These are phyloP conservation scores for Parazoanthus atlanticus DNA, from an alignment of 92 coral and sea anemone genomes.

Conservation along the genomic window DNA sequence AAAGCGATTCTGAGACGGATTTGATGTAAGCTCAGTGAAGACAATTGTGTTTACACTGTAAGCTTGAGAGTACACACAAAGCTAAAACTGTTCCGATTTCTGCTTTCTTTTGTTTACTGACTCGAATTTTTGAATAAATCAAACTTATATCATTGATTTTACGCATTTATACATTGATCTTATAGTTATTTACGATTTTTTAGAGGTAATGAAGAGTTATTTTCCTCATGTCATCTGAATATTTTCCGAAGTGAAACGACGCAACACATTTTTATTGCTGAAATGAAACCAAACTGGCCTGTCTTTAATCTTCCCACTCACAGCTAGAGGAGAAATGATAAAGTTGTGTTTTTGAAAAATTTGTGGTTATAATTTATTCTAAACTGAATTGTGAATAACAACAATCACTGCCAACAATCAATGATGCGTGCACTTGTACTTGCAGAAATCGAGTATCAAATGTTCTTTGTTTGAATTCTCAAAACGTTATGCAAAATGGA, in stretches of 20 bases:
- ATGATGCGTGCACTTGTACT: too few species aligned
- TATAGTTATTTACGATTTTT: not conserved
- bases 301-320: not conserved
- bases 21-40: conserved; percentile 4
- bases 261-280: conserved; percentile 4
- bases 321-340: too few species aligned
- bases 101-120: not conserved
- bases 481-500: too few species aligned
- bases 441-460: too few species aligned
- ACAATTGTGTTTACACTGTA: not conserved
- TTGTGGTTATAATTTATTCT: not conserved
- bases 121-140: not conserved
- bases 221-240: not conserved
- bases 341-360: not conserved
- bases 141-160: too few species aligned
- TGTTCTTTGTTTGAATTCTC: too few species aligned
- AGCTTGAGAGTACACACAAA: conserved; percentile 14
- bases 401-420: too few species aligned
- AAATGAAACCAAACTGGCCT: not conserved
- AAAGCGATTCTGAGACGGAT: conserved; percentile 20
- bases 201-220: not conserved
- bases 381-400: too few species aligned
- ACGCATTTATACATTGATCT: not conserved
- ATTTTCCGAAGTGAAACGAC: conserved; percentile 6
- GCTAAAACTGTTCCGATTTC: not conserved